A percentile compares a stretch with the other conserved stretches of the same genome.
Evolutionary conservation across 1,140 invertebrate genomes (phyloP).

Genomic region (Ladona fulva): DNA sequence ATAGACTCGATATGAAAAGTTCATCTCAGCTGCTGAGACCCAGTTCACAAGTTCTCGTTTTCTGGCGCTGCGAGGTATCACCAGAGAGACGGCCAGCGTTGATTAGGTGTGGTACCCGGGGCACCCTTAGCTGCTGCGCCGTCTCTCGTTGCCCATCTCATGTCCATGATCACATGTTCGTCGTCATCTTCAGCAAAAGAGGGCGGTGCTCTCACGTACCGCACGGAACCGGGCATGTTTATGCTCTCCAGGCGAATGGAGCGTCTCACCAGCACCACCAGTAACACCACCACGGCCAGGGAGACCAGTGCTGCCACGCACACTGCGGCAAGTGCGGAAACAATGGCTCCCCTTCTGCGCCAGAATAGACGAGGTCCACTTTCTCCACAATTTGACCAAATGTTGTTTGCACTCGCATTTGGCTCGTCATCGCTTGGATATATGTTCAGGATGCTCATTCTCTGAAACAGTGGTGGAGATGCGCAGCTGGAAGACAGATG

Average conservation of each 20-base stretch:
- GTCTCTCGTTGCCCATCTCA: not conserved
- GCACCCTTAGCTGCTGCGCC: not conserved
- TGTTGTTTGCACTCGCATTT: too few species aligned
- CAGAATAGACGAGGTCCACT: too few species aligned
- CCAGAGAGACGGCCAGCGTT: too few species aligned
- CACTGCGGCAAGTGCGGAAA: not conserved
- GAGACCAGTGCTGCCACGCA: not conserved
- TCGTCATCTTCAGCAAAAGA: not conserved
- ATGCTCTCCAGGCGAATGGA: not conserved
- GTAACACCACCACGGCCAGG: not conserved
- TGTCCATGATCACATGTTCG: not conserved
- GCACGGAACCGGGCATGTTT: not conserved
- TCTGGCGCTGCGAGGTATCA: too few species aligned
- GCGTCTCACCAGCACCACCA: not conserved
- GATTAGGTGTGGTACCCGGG: not conserved
- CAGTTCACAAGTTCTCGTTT: too few species aligned
- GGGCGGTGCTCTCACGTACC: not conserved
- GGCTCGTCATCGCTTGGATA: too few species aligned
- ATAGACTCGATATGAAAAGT: too few species aligned
- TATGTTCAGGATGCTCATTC: too few species aligned
- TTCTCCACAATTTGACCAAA: too few species aligned
- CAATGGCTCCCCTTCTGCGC: not conserved
- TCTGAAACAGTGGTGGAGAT: too few species aligned
- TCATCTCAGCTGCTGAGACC: too few species aligned
- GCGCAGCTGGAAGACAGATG: too few species aligned